Evolutionary conservation across 2,888 invertebrate genomes (phyloP).

Genomic region (Cynaeus angustus): DNA sequence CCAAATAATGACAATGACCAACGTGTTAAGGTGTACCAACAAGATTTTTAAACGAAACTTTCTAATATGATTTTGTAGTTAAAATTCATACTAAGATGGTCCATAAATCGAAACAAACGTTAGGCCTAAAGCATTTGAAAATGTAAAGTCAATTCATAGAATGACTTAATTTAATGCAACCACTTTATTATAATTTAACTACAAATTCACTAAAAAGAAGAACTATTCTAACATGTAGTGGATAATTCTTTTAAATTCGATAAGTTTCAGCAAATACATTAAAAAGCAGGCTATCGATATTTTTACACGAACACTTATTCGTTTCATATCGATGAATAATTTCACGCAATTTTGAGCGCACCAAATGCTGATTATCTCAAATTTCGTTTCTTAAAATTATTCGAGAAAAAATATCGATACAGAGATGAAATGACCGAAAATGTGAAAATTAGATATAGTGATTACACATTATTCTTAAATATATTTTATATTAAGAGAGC

Average conservation of each 20-base stretch:
- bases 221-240: slow-evolving; percentile 69
- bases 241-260: slow-evolving; percentile 69
- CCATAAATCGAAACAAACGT: slow-evolving; percentile 42
- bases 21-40: slow-evolving; percentile 1
- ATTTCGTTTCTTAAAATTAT: slow-evolving; percentile 53
- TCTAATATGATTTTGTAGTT: slow-evolving; percentile 43
- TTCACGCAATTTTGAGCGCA: slow-evolving; percentile 41
- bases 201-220: slow-evolving; percentile 68
- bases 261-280: slow-evolving; percentile 68
- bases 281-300: slow-evolving; percentile 59
- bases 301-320: slow-evolving; percentile 54
- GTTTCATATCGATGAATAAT: slow-evolving; percentile 58
- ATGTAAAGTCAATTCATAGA: slow-evolving; percentile 67
- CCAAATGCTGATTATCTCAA: slow-evolving; percentile 52
- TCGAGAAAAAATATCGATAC: slow-evolving; percentile 60
- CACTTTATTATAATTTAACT: slow-evolving; percentile 63
- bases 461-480: slow-evolving; percentile 62
- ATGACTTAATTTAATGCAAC: slow-evolving; percentile 62
- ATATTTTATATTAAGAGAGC: slow-evolving; percentile 64
- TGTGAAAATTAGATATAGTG: slow-evolving; percentile 64
- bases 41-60: neutral
- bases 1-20: neutral
- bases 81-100: slow-evolving; percentile 44
- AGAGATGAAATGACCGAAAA: slow-evolving; percentile 57
- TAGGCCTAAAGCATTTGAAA: slow-evolving; percentile 54